These are phyloP conservation scores for Pseudochirops corinnae DNA, from an alignment of 2,797 vertebrate species.

Conservation along the genomic window DNA sequence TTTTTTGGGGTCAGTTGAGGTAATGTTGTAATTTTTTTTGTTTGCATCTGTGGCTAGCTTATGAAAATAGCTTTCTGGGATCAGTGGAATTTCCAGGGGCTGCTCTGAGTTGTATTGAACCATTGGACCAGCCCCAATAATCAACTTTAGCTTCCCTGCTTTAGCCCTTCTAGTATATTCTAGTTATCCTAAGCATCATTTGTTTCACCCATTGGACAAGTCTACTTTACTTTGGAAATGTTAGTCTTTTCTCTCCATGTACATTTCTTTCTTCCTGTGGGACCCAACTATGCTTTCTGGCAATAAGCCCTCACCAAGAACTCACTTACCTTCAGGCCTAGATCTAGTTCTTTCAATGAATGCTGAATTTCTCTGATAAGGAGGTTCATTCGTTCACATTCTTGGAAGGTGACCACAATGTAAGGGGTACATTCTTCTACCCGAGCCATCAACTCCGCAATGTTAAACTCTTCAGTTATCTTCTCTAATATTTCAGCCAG, in stretches of 20 bases:
- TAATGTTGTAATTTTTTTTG: not conserved
- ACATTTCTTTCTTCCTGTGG: not conserved
- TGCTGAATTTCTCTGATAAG: conserved; percentile 91
- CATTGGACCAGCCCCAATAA: no score
- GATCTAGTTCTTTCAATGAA: conserved; percentile 90
- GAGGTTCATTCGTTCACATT: conserved; percentile 95
- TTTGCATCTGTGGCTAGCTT: not conserved
- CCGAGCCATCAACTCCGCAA: conserved; percentile 90
- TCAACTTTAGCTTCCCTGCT: not conserved
- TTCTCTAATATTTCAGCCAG: conserved; percentile 94
- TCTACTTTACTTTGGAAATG: not conserved
- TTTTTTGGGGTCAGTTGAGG: no score
- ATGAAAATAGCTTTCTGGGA: not conserved
- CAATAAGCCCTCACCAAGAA: not conserved
- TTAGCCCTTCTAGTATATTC: not conserved
- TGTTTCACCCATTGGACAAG: not conserved
- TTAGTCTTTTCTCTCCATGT: not conserved
- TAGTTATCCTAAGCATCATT: not conserved
- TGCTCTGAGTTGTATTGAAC: fast-evolving
- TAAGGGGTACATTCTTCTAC: conserved; percentile 94
- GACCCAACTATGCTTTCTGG: not conserved
- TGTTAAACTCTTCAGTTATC: conserved; percentile 92
- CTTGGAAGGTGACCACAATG: conserved; percentile 93
- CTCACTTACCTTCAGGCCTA: conserved; percentile 92
- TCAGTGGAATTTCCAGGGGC: not conserved